Base-by-base conservation (phyloP, 2,797 vertebrate species). In the Phrynocephalus vlangalii region DNA sequence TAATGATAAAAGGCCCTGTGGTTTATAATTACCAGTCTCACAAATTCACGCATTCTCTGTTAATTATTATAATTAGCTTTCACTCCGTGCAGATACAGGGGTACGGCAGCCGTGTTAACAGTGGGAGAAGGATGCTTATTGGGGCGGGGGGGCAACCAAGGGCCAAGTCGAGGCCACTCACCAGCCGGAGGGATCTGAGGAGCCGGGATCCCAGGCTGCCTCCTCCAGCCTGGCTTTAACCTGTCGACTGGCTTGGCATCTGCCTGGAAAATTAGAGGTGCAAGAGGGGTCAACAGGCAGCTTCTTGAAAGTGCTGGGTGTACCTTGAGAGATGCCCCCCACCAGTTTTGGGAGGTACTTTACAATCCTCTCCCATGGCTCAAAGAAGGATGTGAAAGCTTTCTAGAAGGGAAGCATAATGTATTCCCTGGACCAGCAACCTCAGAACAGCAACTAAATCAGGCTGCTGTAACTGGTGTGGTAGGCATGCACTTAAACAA, bases 61-160 rank as follows among this genome's bases (percentile, higher is more conserved):
- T 97, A 97, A 97, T 97, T 97, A 97, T 97, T 96, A 94, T 97
- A 97, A 97, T 97, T 96, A 97, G 94, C 95, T 96, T 95, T 96
- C 87, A 56, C 95, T 97, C 92, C 6, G 93, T 79, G 90, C 89
- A 94, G 94, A 95, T 88, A 95, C 93, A n/a, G 94, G 94, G 95
- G 96, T 96, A 96, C 93, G 95, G 95, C 96, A 96, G 96, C 94
- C 96, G 94, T 95, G 95, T 96, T 95, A 96, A 95, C 94, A 94
- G 95, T 84, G n/a, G 95, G 93, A 95, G 93, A 92, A 96, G 48
- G 91, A 71, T 16, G 91, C 95, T 91, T 1, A 30, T 83, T 33
- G 33, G 33, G 33, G n/a, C n/a, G 94, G 93, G 93, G 89, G 72
- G 93, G 94, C 87, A 85, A 67, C 93, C 90, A 89, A 0, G 77